phyloP scores from a whole-genome alignment of 2,888 invertebrate species.

The Vesta saturnalis region DNA sequence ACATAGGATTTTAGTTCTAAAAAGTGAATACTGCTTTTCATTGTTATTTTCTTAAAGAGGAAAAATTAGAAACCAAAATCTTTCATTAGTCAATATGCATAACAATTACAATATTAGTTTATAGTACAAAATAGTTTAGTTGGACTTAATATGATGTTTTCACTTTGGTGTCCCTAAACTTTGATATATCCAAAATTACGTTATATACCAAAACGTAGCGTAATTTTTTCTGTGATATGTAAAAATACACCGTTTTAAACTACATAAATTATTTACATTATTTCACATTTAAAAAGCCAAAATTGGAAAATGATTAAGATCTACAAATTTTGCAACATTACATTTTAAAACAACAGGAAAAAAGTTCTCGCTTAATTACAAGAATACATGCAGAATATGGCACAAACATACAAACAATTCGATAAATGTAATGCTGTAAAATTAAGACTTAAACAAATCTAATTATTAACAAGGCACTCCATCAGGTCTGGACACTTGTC shows the following conservation, averaged over 20 bases:
- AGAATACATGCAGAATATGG: conserved; percentile 25
- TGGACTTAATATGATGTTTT: conserved; percentile 15
- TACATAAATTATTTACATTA: conserved; percentile 45
- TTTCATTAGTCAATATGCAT: conserved; percentile 27
- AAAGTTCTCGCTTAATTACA: conserved; percentile 9
- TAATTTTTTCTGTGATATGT: conserved; percentile 43
- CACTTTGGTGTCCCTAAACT: background rate
- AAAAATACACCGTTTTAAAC: conserved; percentile 41
- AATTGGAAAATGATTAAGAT: conserved; percentile 10
- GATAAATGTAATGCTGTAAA: conserved; percentile 35
- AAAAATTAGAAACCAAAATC: background rate
- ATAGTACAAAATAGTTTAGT: conserved; percentile 26
- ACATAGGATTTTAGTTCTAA: conserved; percentile 20
- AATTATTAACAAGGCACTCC: conserved; percentile 57
- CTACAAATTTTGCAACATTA: conserved; percentile 26
- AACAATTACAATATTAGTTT: conserved; percentile 19
- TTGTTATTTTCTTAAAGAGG: background rate
- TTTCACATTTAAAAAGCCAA: conserved; percentile 30
- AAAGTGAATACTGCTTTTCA: conserved; percentile 19
- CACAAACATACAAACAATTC: conserved; percentile 27
- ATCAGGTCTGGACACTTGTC: conserved; percentile 53
- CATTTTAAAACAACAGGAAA: conserved; percentile 23
- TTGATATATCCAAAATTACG: background rate
- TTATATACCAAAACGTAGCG: conserved; percentile 24
- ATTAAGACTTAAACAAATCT: conserved; percentile 37